Base-by-base conservation (phyloP, 2,888 invertebrate genomes). In the Coleophora deauratella region DNA sequence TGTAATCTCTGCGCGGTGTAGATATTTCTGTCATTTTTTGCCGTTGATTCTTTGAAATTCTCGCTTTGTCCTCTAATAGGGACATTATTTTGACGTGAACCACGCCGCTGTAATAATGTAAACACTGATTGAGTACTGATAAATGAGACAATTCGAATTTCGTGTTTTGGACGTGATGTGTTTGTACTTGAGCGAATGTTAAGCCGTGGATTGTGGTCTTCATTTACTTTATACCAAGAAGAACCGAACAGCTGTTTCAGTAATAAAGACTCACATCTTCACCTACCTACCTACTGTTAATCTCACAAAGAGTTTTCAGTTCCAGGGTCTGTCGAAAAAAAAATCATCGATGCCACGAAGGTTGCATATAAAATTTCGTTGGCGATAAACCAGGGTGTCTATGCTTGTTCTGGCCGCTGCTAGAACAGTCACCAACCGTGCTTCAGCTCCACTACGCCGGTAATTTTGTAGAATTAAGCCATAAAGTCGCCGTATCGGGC, bases 71-170 rank as follows among this genome's bases (percentile, higher is more conserved):
- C 47, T 73, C 66, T 85, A 85, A 85, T 85, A 79, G 80, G 84
- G 80, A 79, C 82, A 81, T 85, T 85, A 85, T 85, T 84, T 82
- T 85, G 85, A 84, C 81, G 75, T 74, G 69, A 57, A 78, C 72
- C 76, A 66, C 74, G 72, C 74, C 70, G 65, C 68, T 64, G 60
- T 65, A 72, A 77, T 78, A 75, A 69, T 78, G 81, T 79, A 85
- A 85, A 85, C 85, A 85, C 72, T 73, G 85, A 85, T 85, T 77
- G 70, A 74, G 71, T 62, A 72, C 54, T 65, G 85, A 85, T 85
- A 85, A 82, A 73, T 77, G 67, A 79, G 75, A 85, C 81, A 82
- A 78, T 72, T 65, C 54, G 57, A 52, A 61, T 70, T 63, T 66
- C 62, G 62, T 61, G 61, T 61, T 65, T 63, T 62, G 21, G 62